Evolutionary conservation across 2,113 vertebrate genomes (phyloP).

Genomic region (Poeciliopsis retropinna): DNA sequence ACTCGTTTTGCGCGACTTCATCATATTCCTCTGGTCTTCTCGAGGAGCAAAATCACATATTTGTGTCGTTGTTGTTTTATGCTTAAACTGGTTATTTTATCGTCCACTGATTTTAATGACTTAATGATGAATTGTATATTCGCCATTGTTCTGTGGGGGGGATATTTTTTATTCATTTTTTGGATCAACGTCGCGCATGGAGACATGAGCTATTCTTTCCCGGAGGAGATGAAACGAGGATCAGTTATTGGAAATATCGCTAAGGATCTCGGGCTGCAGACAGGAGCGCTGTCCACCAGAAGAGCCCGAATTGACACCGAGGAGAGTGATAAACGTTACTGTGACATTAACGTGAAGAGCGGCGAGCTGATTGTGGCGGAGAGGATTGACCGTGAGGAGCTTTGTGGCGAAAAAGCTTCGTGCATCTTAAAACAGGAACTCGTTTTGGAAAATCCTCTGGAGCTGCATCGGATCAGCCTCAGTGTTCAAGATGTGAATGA

Average conservation of each 20-base stretch:
- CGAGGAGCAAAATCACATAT: background rate
- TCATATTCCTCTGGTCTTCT: background rate
- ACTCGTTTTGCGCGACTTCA: background rate
- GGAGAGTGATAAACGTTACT: slow-evolving; percentile 58
- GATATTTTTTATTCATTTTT: background rate
- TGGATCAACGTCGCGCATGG: slow-evolving; percentile 22
- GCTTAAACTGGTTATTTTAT: background rate
- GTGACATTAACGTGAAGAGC: slow-evolving; percentile 72
- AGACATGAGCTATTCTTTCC: slow-evolving; percentile 78
- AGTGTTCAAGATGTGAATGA: slow-evolving; percentile 83
- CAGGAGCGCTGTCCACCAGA: slow-evolving; percentile 50
- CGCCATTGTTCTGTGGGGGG: background rate
- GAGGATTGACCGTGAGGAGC: slow-evolving; percentile 80
- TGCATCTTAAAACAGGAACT: slow-evolving; percentile 80
- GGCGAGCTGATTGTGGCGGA: slow-evolving; percentile 75
- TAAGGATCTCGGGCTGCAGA: slow-evolving; percentile 78
- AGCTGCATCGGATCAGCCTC: slow-evolving; percentile 61
- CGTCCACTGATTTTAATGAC: background rate
- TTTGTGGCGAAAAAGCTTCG: slow-evolving; percentile 68
- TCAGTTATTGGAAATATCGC: slow-evolving; percentile 79
- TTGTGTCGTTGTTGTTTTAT: background rate
- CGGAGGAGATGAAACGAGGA: slow-evolving; percentile 80
- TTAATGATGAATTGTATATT: background rate
- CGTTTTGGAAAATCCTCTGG: slow-evolving; percentile 64
- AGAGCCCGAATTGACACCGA: slow-evolving; percentile 63